These are phyloP conservation scores for Orthonevra nobilis DNA, from an alignment of 2,888 invertebrate species.

Conservation along the genomic window DNA sequence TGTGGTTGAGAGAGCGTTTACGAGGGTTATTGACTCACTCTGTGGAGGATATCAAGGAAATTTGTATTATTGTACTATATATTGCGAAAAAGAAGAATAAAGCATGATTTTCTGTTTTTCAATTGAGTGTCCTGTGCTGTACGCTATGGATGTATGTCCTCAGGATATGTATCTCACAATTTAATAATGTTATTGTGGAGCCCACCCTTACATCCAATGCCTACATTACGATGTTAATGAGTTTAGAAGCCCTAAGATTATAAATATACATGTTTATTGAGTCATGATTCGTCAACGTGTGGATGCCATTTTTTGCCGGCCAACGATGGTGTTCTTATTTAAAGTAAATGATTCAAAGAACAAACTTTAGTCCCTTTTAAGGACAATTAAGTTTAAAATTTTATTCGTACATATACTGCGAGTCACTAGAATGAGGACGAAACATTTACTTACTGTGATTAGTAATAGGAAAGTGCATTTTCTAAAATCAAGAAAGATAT, in stretches of 20 bases:
- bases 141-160: not conserved
- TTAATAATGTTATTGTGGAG: slow-evolving; percentile 47
- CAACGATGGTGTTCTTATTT: slow-evolving; percentile 8
- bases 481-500: no score
- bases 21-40: slow-evolving; percentile 11
- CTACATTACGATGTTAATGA: slow-evolving; percentile 61
- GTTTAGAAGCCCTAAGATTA: slow-evolving; percentile 56
- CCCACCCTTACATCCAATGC: slow-evolving; percentile 57
- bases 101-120: no score
- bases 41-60: slow-evolving; percentile 11
- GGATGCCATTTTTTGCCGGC: slow-evolving; percentile 17
- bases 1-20: not conserved
- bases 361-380: no score
- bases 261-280: slow-evolving; percentile 66
- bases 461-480: no score
- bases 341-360: no score
- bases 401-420: no score
- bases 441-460: no score
- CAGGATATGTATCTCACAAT: slow-evolving; percentile 13
- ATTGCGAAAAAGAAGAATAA: no score
- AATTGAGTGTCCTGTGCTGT: not conserved
- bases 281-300: slow-evolving; percentile 44
- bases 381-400: no score
- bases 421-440: no score
- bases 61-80: no score